Base-by-base conservation (phyloP, 1,140 invertebrate species). In the Ips nitidus region DNA sequence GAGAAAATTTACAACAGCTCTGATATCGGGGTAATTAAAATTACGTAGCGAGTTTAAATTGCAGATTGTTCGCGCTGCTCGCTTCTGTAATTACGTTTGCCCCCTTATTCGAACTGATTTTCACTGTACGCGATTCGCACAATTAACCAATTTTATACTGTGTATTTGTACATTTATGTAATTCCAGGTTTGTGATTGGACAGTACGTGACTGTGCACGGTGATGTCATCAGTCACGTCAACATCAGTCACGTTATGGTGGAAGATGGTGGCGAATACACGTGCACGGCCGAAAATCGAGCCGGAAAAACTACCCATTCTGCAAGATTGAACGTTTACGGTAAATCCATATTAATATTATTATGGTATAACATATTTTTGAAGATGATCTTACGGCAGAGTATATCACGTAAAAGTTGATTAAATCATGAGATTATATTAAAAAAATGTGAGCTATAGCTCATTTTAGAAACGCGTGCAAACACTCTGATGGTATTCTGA, bases 241-340 rank as follows among this genome's bases (percentile, higher is more conserved):
- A 95, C 82, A 93, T 95, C 73, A 91, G 89, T 70, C 87, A 89
- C 72, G 90, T 94, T 52, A 86, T 88, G 81, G 89, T 94, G 3
- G 89, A 92, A 78, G 92, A 94, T 78, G 93, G 93, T n/a, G 94
- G 94, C 2, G 89, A 92, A 78, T 95, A 94, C 82, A 87, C 87
- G 52, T 96, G 94, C 79, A 87, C 84, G 1, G 92, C 91, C 1
- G 87, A 88, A 76, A 95, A 94, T 82, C 84, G 89, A 53, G 90
- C 92, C 43, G 93, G 93, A 50, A 85, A 85, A 79, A 87, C 88
- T 42, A 85, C 85, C 6, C 92, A 95, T 83, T 86, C 88, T 22
- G 91, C 91, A 7, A 85, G 91, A 69, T 83, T 95, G 50, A 94
- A 94, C 81, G 88, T 96, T 75, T 94, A 94, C 80, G 93, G 93